Evolutionary conservation across 1,140 invertebrate genomes (phyloP).

Genomic region (Apis mellifera): DNA sequence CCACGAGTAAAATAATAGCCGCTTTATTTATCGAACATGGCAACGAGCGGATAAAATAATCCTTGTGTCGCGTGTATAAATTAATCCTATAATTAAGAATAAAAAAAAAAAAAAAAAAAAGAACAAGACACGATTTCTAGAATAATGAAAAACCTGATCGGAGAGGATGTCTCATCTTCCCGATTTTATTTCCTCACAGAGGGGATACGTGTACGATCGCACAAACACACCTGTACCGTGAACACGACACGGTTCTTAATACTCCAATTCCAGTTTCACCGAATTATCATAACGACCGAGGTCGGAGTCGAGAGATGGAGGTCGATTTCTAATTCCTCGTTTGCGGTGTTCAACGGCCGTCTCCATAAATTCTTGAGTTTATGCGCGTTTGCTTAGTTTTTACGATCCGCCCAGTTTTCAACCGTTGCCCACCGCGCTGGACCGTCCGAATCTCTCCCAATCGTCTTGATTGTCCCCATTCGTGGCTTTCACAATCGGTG

Average conservation of each 20-base stretch:
- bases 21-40: too few relatives aligned
- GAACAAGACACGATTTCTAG: not conserved
- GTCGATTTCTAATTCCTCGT: slow-evolving; percentile 74
- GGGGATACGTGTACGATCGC: not conserved
- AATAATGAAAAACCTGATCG: not conserved
- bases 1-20: too few relatives aligned
- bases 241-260: slow-evolving; percentile 49
- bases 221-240: not conserved
- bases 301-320: slow-evolving; percentile 63
- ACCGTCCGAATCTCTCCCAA: slow-evolving; percentile 27
- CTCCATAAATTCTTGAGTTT: slow-evolving; percentile 71
- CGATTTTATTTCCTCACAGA: slow-evolving; percentile 15
- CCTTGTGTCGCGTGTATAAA: not conserved
- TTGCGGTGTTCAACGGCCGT: slow-evolving; percentile 53
- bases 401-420: slow-evolving; percentile 67
- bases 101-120: not conserved
- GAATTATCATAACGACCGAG: slow-evolving; percentile 72
- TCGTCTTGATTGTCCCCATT: slow-evolving; percentile 45
- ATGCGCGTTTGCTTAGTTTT: slow-evolving; percentile 71
- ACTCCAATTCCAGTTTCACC: slow-evolving; percentile 74
- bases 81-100: not conserved
- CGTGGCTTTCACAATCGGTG: slow-evolving; percentile 39
- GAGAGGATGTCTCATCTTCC: not conserved
- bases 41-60: too few relatives aligned
- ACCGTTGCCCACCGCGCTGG: not conserved